Conservation (phyloP, 2,888 invertebrate species). For the Rhagium mordax region DNA sequence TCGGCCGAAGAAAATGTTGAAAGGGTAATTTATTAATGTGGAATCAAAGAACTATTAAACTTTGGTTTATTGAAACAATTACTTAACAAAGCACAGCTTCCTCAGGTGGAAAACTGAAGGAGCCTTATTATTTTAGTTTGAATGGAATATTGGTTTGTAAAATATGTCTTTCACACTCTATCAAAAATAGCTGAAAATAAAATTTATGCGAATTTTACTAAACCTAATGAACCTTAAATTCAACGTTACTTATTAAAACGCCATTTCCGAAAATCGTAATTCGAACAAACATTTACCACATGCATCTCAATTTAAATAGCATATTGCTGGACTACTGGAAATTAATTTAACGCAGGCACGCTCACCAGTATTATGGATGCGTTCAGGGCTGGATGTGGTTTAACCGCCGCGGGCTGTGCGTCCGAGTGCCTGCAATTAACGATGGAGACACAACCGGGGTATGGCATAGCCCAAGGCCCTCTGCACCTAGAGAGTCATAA, state of each 20-base stretch:
- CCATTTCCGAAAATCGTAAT: neutral
- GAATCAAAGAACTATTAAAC: too few species aligned
- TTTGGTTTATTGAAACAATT: too few species aligned
- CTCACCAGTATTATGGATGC: neutral
- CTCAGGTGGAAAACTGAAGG: too few species aligned
- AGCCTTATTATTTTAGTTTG: too few species aligned
- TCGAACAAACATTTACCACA: neutral
- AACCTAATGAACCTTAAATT: neutral
- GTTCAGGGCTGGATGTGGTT: slow-evolving; percentile 4
- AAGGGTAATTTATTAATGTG: neutral
- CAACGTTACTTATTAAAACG: neutral
- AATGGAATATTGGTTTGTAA: too few species aligned
- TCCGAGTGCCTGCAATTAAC: slow-evolving; percentile 29
- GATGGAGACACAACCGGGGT: slow-evolving; percentile 13
- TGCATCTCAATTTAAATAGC: slow-evolving; percentile 2
- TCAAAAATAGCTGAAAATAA: neutral
- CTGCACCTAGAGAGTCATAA: slow-evolving; percentile 14
- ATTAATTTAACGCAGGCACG: slow-evolving; percentile 22
- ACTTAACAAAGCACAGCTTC: too few species aligned
- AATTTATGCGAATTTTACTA: neutral
- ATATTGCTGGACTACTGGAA: neutral
- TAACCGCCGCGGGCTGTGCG: slow-evolving; percentile 1
- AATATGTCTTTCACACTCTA: neutral
- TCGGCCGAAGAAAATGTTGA: neutral
- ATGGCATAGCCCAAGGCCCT: slow-evolving; percentile 17